Evolutionary conservation across 2,797 vertebrate genomes (phyloP).

Genomic region (Sebastes steindachneri): DNA sequence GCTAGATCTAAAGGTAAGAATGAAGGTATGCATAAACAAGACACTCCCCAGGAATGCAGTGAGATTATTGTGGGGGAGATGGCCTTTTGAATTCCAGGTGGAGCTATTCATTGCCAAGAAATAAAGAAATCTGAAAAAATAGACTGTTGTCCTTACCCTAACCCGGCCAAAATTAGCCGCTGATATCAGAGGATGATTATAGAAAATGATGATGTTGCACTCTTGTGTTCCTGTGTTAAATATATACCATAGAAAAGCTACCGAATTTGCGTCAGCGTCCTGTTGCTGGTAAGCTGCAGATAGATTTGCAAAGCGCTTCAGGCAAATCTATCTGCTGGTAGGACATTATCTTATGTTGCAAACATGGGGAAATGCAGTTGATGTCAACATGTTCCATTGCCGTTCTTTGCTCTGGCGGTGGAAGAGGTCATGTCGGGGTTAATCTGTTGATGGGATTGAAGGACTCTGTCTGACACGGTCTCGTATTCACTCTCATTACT

Average conservation of each 20-base stretch:
- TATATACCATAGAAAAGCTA: background rate
- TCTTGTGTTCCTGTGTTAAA: too few species aligned
- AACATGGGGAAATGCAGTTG: background rate
- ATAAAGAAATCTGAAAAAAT: background rate
- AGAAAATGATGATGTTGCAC: background rate
- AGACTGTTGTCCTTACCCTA: background rate
- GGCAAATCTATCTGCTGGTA: too few species aligned
- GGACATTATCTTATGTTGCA: slow-evolving; percentile 1
- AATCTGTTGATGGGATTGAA: slow-evolving; percentile 27
- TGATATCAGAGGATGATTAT: background rate
- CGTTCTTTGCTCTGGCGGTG: background rate
- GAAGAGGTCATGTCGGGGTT: background rate
- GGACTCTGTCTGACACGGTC: background rate
- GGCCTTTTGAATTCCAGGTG: background rate
- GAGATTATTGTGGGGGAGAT: background rate
- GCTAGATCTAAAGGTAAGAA: background rate
- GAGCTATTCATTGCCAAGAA: background rate
- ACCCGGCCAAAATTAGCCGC: background rate
- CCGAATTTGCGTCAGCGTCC: background rate
- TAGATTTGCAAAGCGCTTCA: too few species aligned
- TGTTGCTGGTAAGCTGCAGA: background rate
- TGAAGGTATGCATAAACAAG: background rate
- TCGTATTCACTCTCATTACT: slow-evolving; percentile 2
- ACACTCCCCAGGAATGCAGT: background rate
- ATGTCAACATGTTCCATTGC: background rate